Conservation (phyloP, 23 tunicate genomes). For the Styela clava region DNA sequence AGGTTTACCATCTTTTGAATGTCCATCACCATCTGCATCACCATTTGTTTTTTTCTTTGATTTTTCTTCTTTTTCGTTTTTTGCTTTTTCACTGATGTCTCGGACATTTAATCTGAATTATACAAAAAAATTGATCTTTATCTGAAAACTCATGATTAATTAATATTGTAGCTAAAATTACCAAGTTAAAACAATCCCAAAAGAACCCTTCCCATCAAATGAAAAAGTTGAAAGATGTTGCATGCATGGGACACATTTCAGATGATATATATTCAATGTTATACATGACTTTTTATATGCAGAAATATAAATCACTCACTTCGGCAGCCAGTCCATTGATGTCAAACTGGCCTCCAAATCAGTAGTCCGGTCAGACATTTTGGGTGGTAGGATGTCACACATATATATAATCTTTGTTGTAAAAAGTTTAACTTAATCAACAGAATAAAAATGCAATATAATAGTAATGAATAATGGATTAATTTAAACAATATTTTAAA, state of each 20-base stretch:
- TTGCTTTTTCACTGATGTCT: conserved; percentile 15
- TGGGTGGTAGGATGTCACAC: conserved; percentile 30
- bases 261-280: no score
- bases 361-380: conserved; percentile 22
- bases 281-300: no score
- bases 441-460: no score
- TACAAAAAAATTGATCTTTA: not conserved
- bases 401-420: conserved; percentile 6
- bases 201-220: not conserved
- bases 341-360: conserved; percentile 71
- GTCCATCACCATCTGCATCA: conserved; percentile 40
- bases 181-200: not conserved
- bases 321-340: conserved; percentile 82
- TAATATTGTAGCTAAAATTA: not conserved
- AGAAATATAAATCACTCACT: conserved; percentile 34
- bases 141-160: not conserved
- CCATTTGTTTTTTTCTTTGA: conserved; percentile 33
- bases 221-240: not conserved
- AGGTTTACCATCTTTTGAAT: conserved; percentile 79
- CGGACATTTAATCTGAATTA: conserved; percentile 42
- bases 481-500: no score
- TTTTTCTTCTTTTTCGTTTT: conserved; percentile 32
- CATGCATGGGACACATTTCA: no score
- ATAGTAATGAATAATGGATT: no score
- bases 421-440: not conserved